Evolutionary conservation across 2,797 vertebrate genomes (phyloP).

Genomic region (Eremophila alpestris): DNA sequence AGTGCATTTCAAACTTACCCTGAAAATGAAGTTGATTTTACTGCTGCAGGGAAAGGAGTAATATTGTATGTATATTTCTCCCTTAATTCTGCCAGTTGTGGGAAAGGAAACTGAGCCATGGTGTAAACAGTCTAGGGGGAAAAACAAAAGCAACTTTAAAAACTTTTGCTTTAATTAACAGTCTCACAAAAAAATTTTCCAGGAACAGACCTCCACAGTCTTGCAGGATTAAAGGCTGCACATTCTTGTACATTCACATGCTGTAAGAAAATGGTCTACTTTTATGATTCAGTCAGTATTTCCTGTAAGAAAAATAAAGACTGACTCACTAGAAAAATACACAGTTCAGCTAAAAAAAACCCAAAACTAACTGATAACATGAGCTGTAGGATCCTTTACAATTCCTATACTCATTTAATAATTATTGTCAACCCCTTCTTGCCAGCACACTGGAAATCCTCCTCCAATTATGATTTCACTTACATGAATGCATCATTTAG

Average conservation of each 20-base stretch:
- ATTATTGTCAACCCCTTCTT: neutral
- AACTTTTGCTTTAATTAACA: neutral
- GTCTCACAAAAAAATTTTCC: neutral
- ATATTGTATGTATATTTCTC: slow-evolving; percentile 99
- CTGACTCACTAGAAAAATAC: neutral
- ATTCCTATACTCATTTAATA: neutral
- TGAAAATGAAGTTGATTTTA: slow-evolving; percentile 81
- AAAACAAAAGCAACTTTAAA: neutral
- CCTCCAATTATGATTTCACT: neutral
- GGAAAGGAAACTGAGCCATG: slow-evolving; percentile 96
- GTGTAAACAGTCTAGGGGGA: slow-evolving; percentile 89
- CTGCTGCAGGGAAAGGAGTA: slow-evolving; percentile 92
- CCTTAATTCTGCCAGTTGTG: slow-evolving; percentile 92
- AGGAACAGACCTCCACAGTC: neutral
- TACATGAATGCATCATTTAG: neutral
- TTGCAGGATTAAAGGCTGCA: neutral
- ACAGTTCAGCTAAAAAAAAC: neutral
- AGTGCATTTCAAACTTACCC: slow-evolving; percentile 70
- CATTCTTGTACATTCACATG: neutral
- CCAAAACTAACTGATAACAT: neutral
- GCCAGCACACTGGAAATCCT: neutral
- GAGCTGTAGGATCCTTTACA: neutral
- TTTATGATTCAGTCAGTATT: neutral
- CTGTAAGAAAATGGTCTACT: neutral
- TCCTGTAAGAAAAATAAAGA: slow-evolving; percentile 6